Evolutionary conservation across 2,888 invertebrate genomes (phyloP), one percentile per base, ranked within the genome.

Genomic region (Latrodectus hesperus): DNA sequence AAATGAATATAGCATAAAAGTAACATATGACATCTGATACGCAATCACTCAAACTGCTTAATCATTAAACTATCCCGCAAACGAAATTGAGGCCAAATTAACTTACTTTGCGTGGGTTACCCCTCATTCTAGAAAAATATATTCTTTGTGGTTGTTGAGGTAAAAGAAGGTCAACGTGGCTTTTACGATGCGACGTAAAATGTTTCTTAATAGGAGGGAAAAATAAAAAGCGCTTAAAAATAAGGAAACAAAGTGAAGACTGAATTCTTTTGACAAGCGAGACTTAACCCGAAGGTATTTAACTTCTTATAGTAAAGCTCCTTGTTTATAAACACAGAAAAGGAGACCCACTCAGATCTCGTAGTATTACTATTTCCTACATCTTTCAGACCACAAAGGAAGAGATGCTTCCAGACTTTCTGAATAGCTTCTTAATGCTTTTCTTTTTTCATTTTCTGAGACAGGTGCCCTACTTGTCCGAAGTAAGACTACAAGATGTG

Each of bases 51-150:
- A 60, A 60, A 60, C n/a, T 60, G 60, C 10, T 60, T 60, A 60
- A 60, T 60, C 60, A 60, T 60, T 60, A 16, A 16, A 60, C 14
- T n/a, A 60, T 65, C 74, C 73, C 81, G 64, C 64, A 67, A 72
- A 17, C 11, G 52, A 84, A 84, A 84, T 78, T n/a, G 84, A 84
- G 84, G 84, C 67, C 84, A 78, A 53, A 72, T 60, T 22, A n/a
- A 73, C 67, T 73, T 78, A 68, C 68, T 84, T 84, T 73, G 84
- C 84, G 84, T 84, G 67, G 84, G 84, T 67, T 78, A 49, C 10
- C 55, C 16, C 70, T 52, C 55, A 78, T 65, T 67, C 73, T 17
- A 73, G 67, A n/a, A 16, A 78, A 84, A 78, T 68, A 53, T 84
- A 84, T 77, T 84, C 77, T 26, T 77, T 22, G 65, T 64, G 70